A percentile compares a stretch with the other conserved stretches of the same genome.
phyloP scores from a whole-genome alignment of 2,888 invertebrate species.

The Sesamia inferens region DNA sequence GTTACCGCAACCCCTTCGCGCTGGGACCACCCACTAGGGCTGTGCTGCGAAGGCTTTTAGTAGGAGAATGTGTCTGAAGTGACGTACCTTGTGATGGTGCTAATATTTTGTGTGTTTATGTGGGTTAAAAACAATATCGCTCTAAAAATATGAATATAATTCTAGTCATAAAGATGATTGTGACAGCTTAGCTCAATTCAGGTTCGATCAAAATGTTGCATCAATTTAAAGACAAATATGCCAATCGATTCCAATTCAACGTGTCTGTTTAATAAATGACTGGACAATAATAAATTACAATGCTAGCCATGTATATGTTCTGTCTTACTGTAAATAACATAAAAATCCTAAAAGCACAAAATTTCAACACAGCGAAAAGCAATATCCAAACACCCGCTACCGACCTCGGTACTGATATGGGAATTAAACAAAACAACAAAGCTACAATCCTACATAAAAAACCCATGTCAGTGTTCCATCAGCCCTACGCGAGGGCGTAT shows the following conservation, averaged over 20 bases:
- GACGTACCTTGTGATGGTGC: constrained; percentile 13
- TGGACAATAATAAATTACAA: not conserved
- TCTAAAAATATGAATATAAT: not conserved
- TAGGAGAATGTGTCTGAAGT: constrained; percentile 10
- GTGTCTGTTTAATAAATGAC: not conserved
- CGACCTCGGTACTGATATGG: constrained; percentile 17
- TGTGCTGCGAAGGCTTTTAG: constrained; percentile 38
- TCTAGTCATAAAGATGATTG: too few species aligned
- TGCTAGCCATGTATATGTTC: not conserved
- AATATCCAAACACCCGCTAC: not conserved
- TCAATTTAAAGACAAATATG: not conserved
- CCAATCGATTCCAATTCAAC: not conserved
- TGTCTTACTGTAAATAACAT: not conserved
- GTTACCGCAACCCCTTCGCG: constrained; percentile 64
- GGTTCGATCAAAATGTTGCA: not conserved
- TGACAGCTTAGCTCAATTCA: not conserved
- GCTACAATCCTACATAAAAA: constrained; percentile 20
- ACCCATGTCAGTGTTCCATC: constrained; percentile 38
- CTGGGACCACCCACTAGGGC: constrained; percentile 60
- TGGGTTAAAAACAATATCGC: not conserved
- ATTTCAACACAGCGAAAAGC: not conserved
- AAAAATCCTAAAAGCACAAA: not conserved
- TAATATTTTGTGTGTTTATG: not conserved
- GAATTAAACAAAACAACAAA: constrained; percentile 46
- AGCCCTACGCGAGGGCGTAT: constrained; percentile 66